Conservation (phyloP, 2,888 invertebrate species). For the Ganaspis brasiliensis region DNA sequence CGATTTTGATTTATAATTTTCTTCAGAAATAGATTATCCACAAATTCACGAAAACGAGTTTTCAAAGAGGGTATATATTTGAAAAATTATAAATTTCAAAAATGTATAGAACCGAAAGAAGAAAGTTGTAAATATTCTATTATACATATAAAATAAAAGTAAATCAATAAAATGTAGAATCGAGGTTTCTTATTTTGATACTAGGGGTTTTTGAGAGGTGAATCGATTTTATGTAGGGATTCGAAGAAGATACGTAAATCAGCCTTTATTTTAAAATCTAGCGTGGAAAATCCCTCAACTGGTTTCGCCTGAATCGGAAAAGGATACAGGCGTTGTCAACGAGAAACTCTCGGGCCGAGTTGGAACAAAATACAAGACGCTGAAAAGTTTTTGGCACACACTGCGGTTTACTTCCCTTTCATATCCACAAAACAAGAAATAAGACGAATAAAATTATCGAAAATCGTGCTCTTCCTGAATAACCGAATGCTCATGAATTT, state of each 20-base stretch:
- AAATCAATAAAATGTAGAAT: too few species aligned
- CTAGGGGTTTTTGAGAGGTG: background rate
- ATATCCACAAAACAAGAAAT: background rate
- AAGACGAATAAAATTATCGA: background rate
- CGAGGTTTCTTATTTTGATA: too few species aligned
- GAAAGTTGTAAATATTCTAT: too few species aligned
- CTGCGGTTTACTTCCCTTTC: background rate
- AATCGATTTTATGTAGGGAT: constrained; percentile 18
- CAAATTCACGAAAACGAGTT: too few species aligned
- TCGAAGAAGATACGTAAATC: constrained; percentile 23
- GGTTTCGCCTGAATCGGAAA: constrained; percentile 4
- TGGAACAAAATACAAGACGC: constrained; percentile 25
- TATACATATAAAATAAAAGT: too few species aligned
- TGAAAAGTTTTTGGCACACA: constrained; percentile 32
- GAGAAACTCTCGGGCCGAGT: constrained; percentile 18
- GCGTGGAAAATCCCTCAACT: constrained; percentile 21
- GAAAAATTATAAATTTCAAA: too few species aligned
- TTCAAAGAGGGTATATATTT: too few species aligned
- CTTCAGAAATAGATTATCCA: too few species aligned
- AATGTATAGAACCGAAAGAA: too few species aligned
- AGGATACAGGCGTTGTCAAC: constrained; percentile 39
- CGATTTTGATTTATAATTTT: too few species aligned
- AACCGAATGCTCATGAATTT: too few species aligned
- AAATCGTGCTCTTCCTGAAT: too few species aligned
- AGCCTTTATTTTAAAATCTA: constrained; percentile 32